These are phyloP conservation scores for Myodes glareolus DNA, from an alignment of 2,113 vertebrate species.

Conservation along the genomic window DNA sequence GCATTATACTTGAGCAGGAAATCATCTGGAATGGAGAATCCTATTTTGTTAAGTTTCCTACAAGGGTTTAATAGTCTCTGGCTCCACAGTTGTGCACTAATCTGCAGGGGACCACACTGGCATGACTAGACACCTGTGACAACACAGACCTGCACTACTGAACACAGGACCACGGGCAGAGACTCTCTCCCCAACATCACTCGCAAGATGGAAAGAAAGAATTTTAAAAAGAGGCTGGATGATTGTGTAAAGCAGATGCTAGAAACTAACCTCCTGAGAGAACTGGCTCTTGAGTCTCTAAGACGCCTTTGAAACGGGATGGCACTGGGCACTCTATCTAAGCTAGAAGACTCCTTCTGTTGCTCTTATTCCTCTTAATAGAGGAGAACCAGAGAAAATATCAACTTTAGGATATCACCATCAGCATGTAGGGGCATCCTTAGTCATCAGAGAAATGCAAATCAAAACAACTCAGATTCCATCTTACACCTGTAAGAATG, in stretches of 20 bases:
- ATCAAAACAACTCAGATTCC: too few relatives aligned
- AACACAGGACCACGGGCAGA: background rate
- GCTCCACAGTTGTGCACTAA: background rate
- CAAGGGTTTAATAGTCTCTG: background rate
- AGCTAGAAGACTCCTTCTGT: background rate
- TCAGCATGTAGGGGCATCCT: background rate
- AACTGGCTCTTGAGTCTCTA: background rate
- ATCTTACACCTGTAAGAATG: too few relatives aligned
- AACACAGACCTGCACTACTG: background rate
- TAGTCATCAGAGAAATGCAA: too few relatives aligned
- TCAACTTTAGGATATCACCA: background rate
- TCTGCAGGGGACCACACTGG: background rate
- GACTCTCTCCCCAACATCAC: background rate
- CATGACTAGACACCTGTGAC: background rate
- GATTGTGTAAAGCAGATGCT: background rate
- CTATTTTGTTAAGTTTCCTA: background rate
- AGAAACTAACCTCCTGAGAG: conserved; percentile 14
- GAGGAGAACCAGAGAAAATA: background rate
- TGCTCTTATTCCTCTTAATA: background rate
- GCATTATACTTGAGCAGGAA: conserved; percentile 5
- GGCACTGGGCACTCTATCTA: fast-evolving
- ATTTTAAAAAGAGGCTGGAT: background rate
- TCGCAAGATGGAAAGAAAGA: background rate
- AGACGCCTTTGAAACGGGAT: background rate
- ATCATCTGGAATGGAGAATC: background rate